Percentiles rank a stretch among this genome's conserved stretches.
phyloP scores from a whole-genome alignment of 2,888 invertebrate species.

The Drosophila ezoana region DNA sequence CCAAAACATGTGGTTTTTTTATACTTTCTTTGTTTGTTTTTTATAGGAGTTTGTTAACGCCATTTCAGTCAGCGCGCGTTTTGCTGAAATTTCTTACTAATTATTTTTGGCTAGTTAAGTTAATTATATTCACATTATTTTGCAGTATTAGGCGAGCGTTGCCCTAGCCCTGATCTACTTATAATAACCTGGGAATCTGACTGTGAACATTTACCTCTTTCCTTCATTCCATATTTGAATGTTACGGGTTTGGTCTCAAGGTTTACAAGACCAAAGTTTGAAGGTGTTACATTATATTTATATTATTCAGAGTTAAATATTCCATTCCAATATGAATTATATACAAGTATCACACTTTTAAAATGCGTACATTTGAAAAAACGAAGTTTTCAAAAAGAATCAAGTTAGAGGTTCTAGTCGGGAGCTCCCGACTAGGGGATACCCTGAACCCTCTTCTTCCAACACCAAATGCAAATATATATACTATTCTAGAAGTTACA shows the following conservation, averaged over 20 bases:
- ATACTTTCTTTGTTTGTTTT: slow-evolving; percentile 9
- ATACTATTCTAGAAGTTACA: no score
- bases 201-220: not conserved
- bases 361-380: no score
- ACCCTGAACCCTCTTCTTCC: no score
- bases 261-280: no score
- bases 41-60: not conserved
- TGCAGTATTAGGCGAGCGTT: slow-evolving; percentile 7
- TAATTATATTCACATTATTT: slow-evolving; percentile 19
- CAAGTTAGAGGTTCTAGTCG: no score
- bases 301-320: no score
- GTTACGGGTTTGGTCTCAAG: not conserved
- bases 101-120: slow-evolving; percentile 1
- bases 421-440: no score
- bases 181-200: not conserved
- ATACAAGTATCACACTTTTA: no score
- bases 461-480: no score
- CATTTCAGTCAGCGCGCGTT: not conserved
- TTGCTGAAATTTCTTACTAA: not conserved
- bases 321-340: no score
- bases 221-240: not conserved
- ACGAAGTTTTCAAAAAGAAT: no score
- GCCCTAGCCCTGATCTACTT: slow-evolving; percentile 9
- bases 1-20: slow-evolving; percentile 6
- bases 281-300: no score